Evolutionary conservation across 1,140 invertebrate species (phyloP), one percentile per base, ranked within the genome.

Genomic region (Papilio glaucus): DNA sequence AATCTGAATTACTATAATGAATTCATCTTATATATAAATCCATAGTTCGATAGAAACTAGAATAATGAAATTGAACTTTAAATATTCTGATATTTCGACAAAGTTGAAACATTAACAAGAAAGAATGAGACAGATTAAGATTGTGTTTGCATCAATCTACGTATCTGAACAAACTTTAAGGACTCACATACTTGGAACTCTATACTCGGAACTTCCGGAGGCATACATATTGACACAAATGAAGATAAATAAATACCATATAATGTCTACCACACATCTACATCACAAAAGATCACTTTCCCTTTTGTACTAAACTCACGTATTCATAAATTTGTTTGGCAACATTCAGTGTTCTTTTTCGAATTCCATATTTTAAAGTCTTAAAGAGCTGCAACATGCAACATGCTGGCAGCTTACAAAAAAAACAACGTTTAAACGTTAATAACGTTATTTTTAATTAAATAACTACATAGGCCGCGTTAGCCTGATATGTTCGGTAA

Each of bases 271-370:
- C 33, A 37, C 60, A 63, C 24, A 60, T 21, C 26, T 37, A 33
- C 33, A 63, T 63, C 33, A 63, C 33, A 63, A 63, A 39, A 38
- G 33, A 63, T 63, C 37, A 38, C 26, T 29, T 61, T 29, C 57
- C n/a, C 49, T 39, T 63, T 63, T 63, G 61, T 63, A 63, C 61
- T 63, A 37, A 33, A 21, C 61, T 18, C 61, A 33, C 15, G n/a
- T n/a, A 7, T 21, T 15, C 49, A 18, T 38, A 62, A 62, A 15
- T 49, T 49, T 21, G 45, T 49, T 49, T 49, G 45, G 45, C 45
- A 49, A 49, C 45, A 21, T 21, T 49, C 18, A 49, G 45, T 49
- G 15, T 49, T 49, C 45, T 49, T 49, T 49, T 49, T 49, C 45
- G 8, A 49, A 49, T 49, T 49, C 10, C 10, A 21, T 9, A 3